Base-by-base conservation (phyloP, 2,797 vertebrate species). In the Eleutherodactylus coqui region DNA sequence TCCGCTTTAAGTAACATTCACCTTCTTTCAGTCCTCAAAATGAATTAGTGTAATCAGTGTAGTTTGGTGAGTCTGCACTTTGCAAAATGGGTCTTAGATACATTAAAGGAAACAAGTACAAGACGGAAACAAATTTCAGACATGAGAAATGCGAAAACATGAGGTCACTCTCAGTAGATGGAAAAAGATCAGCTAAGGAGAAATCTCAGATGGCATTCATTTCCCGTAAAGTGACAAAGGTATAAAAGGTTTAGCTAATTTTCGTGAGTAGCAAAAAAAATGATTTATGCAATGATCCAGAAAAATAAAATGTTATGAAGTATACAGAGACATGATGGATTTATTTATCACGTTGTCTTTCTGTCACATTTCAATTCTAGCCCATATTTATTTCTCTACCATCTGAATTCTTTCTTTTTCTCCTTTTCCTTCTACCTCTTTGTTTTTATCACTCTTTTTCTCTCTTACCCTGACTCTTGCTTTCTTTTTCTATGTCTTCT, bases 111-210 rank as follows among this genome's bases (percentile, higher is more conserved):
- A 53, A 76, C 41, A 67, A 81, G 62, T 49, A n/a, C 79, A 51
- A 81, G 62, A 69, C 29, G 13, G 60, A 81, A 67, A 80, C 60
- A 80, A 64, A 49, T 67, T 80, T 80, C 43, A 67, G 58, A 47
- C 36, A 69, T 69, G 62, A 81, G 79, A 80, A 14, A 51, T 24
- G 10, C 43, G 34, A 32, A 69, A 69, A 51, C 32, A 34, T 36
- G 24, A 69, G 60, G 27, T 49, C 29, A n/a, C 2, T 29, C 45
- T 69, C 60, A 24, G 17, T 21, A 81, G 62, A 38, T 78, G 51
- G 75, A 34, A 55, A 45, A 69, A 47, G 41, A 45, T n/a, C 38
- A 8, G 27, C 24, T n/a, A 60, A 29, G 38, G n/a, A 29, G 55
- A 79, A 79, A 67, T n/a, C 29, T 80, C 29, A 45, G 78, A 67